phyloP scores from a whole-genome alignment of 2,797 vertebrate species.

The Sebastes hubbsi region DNA sequence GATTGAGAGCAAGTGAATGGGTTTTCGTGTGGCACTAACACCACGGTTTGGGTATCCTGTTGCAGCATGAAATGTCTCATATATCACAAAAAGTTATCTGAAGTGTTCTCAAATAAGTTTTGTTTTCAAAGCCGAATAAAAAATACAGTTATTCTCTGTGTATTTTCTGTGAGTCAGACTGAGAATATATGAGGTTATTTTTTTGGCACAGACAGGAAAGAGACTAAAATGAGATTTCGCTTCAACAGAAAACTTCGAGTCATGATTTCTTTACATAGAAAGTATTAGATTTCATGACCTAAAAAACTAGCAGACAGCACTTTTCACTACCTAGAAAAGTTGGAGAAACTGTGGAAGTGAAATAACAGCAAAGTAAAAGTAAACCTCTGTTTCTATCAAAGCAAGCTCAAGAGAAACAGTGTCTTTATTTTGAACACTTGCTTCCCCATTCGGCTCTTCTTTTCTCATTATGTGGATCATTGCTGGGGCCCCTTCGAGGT shows the following conservation, averaged over 20 bases:
- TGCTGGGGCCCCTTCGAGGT: conserved; percentile 38
- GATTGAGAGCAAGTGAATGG: background rate
- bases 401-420: background rate
- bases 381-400: conserved; percentile 39
- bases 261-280: conserved; percentile 21
- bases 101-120: background rate
- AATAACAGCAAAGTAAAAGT: conserved; percentile 31
- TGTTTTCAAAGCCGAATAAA: background rate
- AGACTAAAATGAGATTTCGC: conserved; percentile 8
- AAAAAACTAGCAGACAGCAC: conserved; percentile 15
- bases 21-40: background rate
- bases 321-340: conserved; percentile 14
- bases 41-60: background rate
- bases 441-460: conserved; percentile 42
- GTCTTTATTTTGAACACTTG: conserved; percentile 42
- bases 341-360: conserved; percentile 19
- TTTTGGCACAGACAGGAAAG: background rate
- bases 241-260: conserved; percentile 15
- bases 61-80: background rate
- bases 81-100: background rate
- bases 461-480: conserved; percentile 38
- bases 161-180: background rate
- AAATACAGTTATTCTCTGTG: background rate
- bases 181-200: background rate
- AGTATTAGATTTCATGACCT: conserved; percentile 43